Base-by-base conservation (phyloP, 2,113 vertebrate genomes). In the Rhineura floridana region DNA sequence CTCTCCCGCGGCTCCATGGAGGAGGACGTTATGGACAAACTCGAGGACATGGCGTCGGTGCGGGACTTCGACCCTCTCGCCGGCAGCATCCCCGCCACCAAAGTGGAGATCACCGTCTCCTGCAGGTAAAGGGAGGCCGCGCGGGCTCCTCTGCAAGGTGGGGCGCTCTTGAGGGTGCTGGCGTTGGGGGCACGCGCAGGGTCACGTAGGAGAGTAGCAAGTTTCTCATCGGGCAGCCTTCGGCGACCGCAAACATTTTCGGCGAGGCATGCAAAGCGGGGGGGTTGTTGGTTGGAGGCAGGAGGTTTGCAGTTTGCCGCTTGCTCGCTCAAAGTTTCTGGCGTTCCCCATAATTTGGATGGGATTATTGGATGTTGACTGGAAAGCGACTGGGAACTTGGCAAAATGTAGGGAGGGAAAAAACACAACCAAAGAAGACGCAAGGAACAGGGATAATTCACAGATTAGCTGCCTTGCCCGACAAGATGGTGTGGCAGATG, bases 81-180 rank as follows among this genome's bases (percentile, higher is more conserved):
- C 79, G 98, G 97, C 89, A 98, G 97, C 95, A 98, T 98, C 91
- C 98, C 98, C 33, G 98, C 98, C 91, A 98, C 98, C 88, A 98
- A 98, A 95, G 98, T 99, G 95, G 98, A 99, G 93, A 97, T 99
- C 94, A 99, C 98, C 46, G 98, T 99, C 87, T 99, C 98, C 70
- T 99, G 98, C 98, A 98, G 98, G 98, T 97, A 91, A 91, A 91
- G 78, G 42, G 44, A 28, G 63, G 39, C n/a, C 63, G 42, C 6
- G 19, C 5, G 79, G 28, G 59, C 44, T 9, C 10, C 25, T 33
- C 42, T 46, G 76, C 28, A 10, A 21, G 4, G 50, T 15, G 55
- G 44, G 59, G 25, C 63, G 25, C 6, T 12, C 6, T 13, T 59
- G 15, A 19, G 69, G 13, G n/a, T 70, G 69, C 17, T 5, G 30